Evolutionary conservation across 2,113 vertebrate species (phyloP).

Genomic region (Murina feae): DNA sequence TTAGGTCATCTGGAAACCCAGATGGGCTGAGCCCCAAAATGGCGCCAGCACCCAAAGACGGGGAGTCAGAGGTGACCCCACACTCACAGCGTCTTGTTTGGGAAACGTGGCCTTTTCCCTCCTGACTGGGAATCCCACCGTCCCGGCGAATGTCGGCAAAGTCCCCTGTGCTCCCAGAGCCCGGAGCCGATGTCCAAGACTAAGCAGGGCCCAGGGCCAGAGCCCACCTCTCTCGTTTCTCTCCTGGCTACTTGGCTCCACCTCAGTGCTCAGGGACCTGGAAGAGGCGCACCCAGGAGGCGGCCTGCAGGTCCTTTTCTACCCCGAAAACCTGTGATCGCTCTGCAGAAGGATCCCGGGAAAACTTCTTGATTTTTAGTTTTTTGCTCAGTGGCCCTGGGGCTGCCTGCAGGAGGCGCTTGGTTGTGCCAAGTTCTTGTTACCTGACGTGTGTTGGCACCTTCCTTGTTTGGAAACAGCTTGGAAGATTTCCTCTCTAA

Average conservation of each 20-base stretch:
- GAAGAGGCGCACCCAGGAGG: background rate
- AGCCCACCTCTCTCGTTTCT: background rate
- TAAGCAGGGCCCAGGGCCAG: background rate
- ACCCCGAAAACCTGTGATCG: background rate
- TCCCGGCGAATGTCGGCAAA: background rate
- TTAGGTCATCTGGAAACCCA: too few species aligned
- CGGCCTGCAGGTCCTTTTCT: rapidly evolving
- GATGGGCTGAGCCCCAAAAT: too few species aligned
- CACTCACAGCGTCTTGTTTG: background rate
- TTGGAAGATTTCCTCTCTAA: background rate
- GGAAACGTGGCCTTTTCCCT: background rate
- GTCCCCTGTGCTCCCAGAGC: background rate
- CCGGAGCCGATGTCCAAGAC: background rate
- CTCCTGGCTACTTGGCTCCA: background rate
- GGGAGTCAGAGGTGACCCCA: too few species aligned
- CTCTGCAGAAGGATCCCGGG: background rate
- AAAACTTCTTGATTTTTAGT: background rate
- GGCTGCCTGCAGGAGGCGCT: background rate
- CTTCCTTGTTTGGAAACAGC: background rate
- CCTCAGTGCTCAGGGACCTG: background rate
- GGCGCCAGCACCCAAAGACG: too few species aligned
- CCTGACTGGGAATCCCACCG: background rate
- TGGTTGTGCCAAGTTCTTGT: background rate
- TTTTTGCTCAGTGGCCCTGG: background rate
- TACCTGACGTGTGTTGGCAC: background rate